phyloP scores from a whole-genome alignment of 2,113 vertebrate species.

The Haliaeetus leucogaster region DNA sequence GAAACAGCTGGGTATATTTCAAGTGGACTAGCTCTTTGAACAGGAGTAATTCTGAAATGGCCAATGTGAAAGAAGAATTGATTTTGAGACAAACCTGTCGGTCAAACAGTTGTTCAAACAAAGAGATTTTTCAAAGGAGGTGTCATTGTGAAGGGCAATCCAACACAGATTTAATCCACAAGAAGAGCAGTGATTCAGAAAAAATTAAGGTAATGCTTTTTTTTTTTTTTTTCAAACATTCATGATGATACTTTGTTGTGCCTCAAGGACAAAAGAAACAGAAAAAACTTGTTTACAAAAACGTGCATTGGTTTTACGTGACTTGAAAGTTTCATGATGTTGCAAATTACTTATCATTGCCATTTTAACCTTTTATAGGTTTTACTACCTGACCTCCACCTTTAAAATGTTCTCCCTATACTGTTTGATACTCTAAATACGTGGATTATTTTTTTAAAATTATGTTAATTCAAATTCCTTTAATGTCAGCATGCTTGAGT shows the following conservation, averaged over 20 bases:
- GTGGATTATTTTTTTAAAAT: not conserved
- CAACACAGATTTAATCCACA: not conserved
- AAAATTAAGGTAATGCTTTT: not conserved
- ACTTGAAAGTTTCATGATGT: not conserved
- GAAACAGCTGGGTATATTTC: not conserved
- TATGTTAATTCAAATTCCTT: not conserved
- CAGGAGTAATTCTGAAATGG: not conserved
- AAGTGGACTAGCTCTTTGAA: not conserved
- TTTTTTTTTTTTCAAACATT: not conserved
- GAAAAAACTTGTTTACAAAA: not conserved
- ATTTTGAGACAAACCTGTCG: not conserved
- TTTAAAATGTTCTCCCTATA: not conserved
- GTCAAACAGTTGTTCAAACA: not conserved
- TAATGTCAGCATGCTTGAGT: not conserved
- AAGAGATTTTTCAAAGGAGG: not conserved
- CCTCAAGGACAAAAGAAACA: not conserved
- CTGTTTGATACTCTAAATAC: not conserved
- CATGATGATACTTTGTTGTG: accelerated
- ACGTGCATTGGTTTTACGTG: not conserved
- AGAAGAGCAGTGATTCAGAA: not conserved
- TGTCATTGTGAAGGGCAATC: not conserved
- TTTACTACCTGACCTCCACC: not conserved
- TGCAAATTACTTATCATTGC: not conserved
- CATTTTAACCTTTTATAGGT: not conserved
- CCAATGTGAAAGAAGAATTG: not conserved